phyloP scores from a whole-genome alignment of 1,140 invertebrate genomes.

The Linepithema humile region DNA sequence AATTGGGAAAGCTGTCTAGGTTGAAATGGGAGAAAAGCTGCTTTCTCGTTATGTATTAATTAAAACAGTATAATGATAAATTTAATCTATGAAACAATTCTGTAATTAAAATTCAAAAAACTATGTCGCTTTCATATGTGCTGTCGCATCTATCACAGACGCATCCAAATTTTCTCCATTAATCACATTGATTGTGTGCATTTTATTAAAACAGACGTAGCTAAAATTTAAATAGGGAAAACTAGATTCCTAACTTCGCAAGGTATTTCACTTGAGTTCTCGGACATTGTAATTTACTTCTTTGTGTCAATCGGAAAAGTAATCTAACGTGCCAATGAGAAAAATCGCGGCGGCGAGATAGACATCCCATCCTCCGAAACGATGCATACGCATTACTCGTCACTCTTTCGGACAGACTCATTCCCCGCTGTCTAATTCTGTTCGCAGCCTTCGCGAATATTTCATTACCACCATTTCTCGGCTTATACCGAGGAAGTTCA shows the following conservation, averaged over 20 bases:
- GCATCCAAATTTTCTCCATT: background rate
- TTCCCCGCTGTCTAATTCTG: conserved; percentile 36
- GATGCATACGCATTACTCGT: conserved; percentile 54
- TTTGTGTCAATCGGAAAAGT: conserved; percentile 3
- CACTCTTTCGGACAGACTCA: conserved; percentile 49
- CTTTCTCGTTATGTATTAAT: conserved; percentile 37
- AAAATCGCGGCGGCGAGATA: conserved; percentile 9
- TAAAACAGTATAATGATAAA: conserved; percentile 30
- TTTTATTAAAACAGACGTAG: background rate
- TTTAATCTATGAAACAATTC: conserved; percentile 19
- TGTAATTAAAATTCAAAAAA: background rate
- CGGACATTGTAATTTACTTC: conserved; percentile 10
- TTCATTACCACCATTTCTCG: conserved; percentile 53
- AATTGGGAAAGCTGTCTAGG: conserved; percentile 19
- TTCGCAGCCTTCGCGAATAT: conserved; percentile 43
- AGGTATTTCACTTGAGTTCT: conserved; percentile 15
- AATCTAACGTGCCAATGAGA: conserved; percentile 2
- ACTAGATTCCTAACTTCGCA: background rate
- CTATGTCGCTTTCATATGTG: background rate
- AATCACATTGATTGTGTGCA: background rate
- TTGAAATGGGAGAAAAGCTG: conserved; percentile 15
- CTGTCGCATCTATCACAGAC: background rate
- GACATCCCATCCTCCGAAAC: conserved; percentile 23
- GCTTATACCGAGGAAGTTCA: conserved; percentile 10
- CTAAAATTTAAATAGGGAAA: background rate